Conservation (phyloP, 2,797 vertebrate species). For the Halcyon badia region DNA sequence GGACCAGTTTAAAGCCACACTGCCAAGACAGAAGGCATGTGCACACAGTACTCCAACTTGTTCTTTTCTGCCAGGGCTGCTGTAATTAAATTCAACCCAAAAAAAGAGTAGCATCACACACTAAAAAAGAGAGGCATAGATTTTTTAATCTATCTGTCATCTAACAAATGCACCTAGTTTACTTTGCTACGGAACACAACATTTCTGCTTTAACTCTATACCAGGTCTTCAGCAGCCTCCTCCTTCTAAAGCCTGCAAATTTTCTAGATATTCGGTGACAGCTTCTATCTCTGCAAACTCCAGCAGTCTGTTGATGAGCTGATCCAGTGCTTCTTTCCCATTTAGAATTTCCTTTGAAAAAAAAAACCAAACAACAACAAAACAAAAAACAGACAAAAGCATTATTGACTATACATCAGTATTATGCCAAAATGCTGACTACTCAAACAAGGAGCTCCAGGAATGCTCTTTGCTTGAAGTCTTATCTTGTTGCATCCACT, state of each 20-base stretch:
- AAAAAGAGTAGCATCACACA: background rate
- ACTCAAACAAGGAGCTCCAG: background rate
- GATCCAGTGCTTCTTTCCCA: conserved; percentile 86
- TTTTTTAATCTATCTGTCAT: background rate
- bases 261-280: conserved; percentile 83
- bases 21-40: background rate
- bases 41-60: background rate
- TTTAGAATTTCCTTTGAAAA: conserved; percentile 87
- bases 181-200: background rate
- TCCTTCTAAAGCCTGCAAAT: conserved; percentile 62
- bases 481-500: background rate
- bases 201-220: background rate
- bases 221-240: conserved; percentile 13
- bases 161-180: background rate
- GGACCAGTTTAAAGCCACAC: background rate
- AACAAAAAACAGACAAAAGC: background rate
- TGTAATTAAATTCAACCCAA: background rate
- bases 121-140: background rate
- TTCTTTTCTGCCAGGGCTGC: background rate
- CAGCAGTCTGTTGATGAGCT: conserved; percentile 85
- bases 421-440: background rate
- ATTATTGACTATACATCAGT: background rate
- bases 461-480: background rate
- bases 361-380: background rate
- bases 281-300: conserved; percentile 85